Base-by-base conservation (phyloP, 2,797 vertebrate genomes). In the Tachyglossus aculeatus region DNA sequence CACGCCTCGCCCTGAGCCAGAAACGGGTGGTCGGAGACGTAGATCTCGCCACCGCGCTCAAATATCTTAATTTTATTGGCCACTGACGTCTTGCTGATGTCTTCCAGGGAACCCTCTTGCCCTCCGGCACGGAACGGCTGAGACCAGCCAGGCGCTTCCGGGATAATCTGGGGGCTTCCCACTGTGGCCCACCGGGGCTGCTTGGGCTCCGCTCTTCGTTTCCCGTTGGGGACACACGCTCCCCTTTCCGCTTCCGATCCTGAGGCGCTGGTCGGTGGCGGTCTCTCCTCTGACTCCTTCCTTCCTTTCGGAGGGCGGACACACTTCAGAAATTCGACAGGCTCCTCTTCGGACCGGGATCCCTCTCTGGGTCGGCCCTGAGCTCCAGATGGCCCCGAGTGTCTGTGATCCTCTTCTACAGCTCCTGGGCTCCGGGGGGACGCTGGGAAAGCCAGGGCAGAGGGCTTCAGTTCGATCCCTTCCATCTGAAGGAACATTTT, bases 41-140 rank as follows among this genome's bases (percentile, higher is more conserved):
- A 84, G 34, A 10, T 75, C 67, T 86, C 32, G n/a, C n/a, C n/a
- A 0, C 58, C 74, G 57, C 83, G 86, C 64, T 93, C 91, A 19
- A 93, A 93, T 81, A 93, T 90, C 44, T 87, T 90, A 55, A 93
- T 92, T 86, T 90, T 93, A 22, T 87, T 92, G 79, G 91, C 91
- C 79, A 93, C 88, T 0, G 91, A 93, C 33, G 82, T 85, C 65
- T 89, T 50, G 1, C 71, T 79, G 33, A 86, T 67, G 25, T 83
- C 70, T 45, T 80, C 74, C 54, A 82, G 40, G 41, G 73, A 83
- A 16, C 48, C 77, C 36, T 81, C 51, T 31, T 66, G 55, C 51
- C 34, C 60, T 38, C 64, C 54, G 4, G 15, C 24, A 55, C 72
- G 54, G 45, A 69, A 36, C 48, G 33, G 44, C n/a, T 57, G 27